Evolutionary conservation across 2,113 vertebrate species (phyloP), one percentile per base, ranked within the genome.

Genomic region (Bombycilla garrulus): DNA sequence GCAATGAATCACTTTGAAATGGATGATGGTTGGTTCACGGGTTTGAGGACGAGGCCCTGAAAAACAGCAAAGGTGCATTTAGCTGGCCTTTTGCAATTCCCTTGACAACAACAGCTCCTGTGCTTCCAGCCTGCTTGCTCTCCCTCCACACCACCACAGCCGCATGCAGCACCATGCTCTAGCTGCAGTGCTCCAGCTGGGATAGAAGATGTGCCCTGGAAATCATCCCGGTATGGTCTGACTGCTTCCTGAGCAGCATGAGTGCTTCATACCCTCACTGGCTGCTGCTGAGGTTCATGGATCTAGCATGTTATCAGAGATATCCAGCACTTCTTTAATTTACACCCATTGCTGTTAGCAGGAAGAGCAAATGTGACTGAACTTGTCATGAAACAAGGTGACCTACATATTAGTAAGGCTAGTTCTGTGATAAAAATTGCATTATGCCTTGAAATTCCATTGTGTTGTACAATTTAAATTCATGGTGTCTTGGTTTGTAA

Each of bases 131-230:
- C 29, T 54, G 15, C 53, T 53, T 24, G 4, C 38, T 21, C 9
- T 44, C 45, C 42, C 38, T 54, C 64, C 35, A 13, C 1, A 10
- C 23, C 58, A 12, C 2, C 38, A 36, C 56, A 84, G 58, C 2
- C 1, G 0, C 17, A 1, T 1, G 18, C 58, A 58, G 28, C n/a
- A 24, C 29, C 16, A 5, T 0, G 1, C 47, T 70, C 7, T 5
- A 12, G 26, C 24, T 44, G 40, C 25, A 60, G 6, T 10, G 61
- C 23, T 36, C 1, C 6, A 33, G 42, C 3, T 70, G 54, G 35
- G 26, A 29, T 5, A 47, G 42, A 11, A 23, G 26, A 8, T 38
- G 44, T 35, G 40, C 38, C 5, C 16, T 42, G 20, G 18, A 65
- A 62, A 12, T 5, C 45, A 23, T 6, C 29, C 25, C 50, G 36